Evolutionary conservation across 2,797 vertebrate genomes (phyloP).

Genomic region (Pantherophis vulpinus): DNA sequence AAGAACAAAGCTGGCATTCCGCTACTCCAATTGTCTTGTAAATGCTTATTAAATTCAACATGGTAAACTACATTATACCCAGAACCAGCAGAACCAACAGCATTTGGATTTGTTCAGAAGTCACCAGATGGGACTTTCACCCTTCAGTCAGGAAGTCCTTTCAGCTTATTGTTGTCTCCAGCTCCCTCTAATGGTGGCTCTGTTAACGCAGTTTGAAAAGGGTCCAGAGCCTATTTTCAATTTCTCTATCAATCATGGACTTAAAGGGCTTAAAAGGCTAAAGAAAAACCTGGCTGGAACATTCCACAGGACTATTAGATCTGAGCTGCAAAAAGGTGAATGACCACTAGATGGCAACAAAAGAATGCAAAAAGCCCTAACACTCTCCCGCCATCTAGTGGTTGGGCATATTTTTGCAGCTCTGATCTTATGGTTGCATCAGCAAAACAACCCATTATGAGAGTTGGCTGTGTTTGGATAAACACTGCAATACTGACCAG

Average conservation of each 20-base stretch:
- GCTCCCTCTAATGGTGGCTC: background rate
- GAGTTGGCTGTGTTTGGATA: background rate
- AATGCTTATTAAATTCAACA: background rate
- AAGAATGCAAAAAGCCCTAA: background rate
- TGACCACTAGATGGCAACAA: background rate
- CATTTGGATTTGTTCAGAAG: background rate
- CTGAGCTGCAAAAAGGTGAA: background rate
- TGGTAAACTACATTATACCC: background rate
- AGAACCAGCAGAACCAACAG: background rate
- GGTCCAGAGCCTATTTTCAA: background rate
- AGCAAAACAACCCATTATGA: background rate
- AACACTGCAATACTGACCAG: background rate
- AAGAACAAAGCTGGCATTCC: background rate
- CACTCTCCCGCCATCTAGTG: background rate
- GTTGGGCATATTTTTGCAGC: background rate
- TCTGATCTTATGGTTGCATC: background rate
- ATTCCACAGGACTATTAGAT: background rate
- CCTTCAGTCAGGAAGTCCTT: background rate
- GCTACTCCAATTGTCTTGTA: background rate
- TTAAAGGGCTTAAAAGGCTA: background rate
- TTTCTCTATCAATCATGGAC: background rate
- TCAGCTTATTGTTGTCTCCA: background rate
- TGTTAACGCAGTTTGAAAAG: background rate
- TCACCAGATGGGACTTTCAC: background rate
- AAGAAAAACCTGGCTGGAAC: background rate